These are phyloP conservation scores for Drosophila miranda DNA, from an alignment of 1,140 invertebrate genomes.

Conservation along the genomic window DNA sequence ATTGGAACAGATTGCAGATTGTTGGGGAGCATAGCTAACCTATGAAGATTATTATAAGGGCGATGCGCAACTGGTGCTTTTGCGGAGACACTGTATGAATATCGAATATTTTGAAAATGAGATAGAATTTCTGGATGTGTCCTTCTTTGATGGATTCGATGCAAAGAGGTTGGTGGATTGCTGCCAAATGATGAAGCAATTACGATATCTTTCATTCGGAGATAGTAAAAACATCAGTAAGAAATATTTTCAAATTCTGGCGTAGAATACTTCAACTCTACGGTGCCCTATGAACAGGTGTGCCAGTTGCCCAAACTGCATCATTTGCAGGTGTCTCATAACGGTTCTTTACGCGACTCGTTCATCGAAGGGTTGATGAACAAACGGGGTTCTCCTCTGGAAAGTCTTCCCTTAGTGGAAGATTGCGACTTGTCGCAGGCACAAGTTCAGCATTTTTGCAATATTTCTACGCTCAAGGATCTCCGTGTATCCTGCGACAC, in stretches of 20 bases:
- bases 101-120: constrained; percentile 13
- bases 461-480: constrained; percentile 25
- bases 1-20: constrained; percentile 6
- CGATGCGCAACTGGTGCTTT: constrained; percentile 16
- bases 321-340: constrained; percentile 26
- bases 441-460: constrained; percentile 19
- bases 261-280: neutral
- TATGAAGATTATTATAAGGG: constrained; percentile 29
- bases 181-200: constrained; percentile 6
- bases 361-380: constrained; percentile 15
- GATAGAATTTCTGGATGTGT: constrained; percentile 19
- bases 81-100: neutral
- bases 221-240: too few species aligned
- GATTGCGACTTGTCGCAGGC: neutral
- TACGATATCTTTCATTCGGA: constrained; percentile 8
- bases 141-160: neutral
- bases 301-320: constrained; percentile 26
- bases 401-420: constrained; percentile 8
- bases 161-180: neutral
- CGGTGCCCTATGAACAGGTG: constrained; percentile 12
- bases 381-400: constrained; percentile 12
- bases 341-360: neutral
- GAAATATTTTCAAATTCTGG: too few species aligned
- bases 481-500: constrained; percentile 5
- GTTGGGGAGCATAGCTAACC: constrained; percentile 8